Percentiles rank a stretch among this genome's conserved stretches.
Evolutionary conservation across 1,140 invertebrate species (phyloP).

Genomic region (Penaeus chinensis): DNA sequence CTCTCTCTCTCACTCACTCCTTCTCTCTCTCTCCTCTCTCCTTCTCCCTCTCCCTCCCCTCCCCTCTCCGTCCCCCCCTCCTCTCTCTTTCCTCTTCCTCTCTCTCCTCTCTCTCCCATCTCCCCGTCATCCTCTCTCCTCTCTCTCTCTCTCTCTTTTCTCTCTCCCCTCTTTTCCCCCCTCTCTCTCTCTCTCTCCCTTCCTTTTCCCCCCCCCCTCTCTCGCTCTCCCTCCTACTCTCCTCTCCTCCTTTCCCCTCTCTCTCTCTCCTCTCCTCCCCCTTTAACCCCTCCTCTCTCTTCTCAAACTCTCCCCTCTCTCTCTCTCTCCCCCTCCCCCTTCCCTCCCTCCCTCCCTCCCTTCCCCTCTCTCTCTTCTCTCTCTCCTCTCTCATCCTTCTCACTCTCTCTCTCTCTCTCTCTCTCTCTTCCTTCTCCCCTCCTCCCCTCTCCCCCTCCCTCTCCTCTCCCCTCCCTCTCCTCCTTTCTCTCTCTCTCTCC

Average conservation of each 20-base stretch:
- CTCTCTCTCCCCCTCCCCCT: conserved; percentile 7
- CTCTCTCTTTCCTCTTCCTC: accelerated
- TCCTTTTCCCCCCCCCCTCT: background rate
- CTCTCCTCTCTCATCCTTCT: background rate
- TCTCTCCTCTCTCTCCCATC: background rate
- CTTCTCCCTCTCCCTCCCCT: background rate
- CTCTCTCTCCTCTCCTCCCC: too few species aligned
- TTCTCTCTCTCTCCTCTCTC: background rate
- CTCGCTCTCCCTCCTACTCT: background rate
- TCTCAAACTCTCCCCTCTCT: too few species aligned
- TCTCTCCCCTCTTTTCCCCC: background rate
- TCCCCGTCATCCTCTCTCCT: background rate
- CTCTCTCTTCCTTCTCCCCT: background rate
- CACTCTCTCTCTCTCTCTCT: conserved; percentile 23
- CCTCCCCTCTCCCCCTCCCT: background rate
- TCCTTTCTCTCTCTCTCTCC: too few species aligned
- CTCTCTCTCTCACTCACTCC: background rate
- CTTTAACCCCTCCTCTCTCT: background rate
- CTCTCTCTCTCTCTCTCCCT: background rate
- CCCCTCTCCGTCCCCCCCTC: background rate
- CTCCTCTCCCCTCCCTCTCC: background rate
- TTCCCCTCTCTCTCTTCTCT: conserved; percentile 3
- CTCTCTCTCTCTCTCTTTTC: background rate
- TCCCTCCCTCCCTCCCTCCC: background rate
- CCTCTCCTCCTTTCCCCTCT: background rate